Base-by-base conservation (phyloP, 2,113 vertebrate species). In the Lepus europaeus region DNA sequence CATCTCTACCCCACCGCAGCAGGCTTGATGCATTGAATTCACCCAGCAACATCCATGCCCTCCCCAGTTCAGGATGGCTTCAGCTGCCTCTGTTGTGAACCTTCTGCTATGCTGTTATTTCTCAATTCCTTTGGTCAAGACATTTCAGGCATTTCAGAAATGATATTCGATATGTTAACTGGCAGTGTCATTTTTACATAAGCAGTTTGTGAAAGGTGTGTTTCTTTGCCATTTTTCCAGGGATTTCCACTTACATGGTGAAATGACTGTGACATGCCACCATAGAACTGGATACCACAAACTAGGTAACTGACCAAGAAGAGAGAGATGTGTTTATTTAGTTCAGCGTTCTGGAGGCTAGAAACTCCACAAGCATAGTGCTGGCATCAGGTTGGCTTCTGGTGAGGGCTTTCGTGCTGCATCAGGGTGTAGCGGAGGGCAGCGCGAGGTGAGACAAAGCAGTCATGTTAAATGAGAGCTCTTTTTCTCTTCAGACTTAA, bases 101-200 rank as follows among this genome's bases (percentile, higher is more conserved):
- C 10, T 14, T 51, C 23, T 27, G 68, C 29, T 45, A 4, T 13
- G 20, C 9, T 53, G 9, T 89, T 39, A 22, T 14, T 94, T 68
- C 16, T 89, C 78, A 56, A 3, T 16, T n/a, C 51, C 22, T 78
- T 31, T 70, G 29, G 14, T 25, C 13, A 11, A 77, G 64, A 53
- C 33, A 59, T 49, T 87, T 78, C 19, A 36, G 53, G 78, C 87
- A 53, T 85, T 91, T 94, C 17, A 73, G 25, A 92, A 95, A 93
- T 68, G 9, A 12, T 63, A 59, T 74, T 69, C 33, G 25, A 33
- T 88, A 39, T 31, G 33, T 69, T 93, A 61, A 83, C 27, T 53
- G 76, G 29, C 20, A 17, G 39, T 77, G 25, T 49, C 27, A 6
- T 51, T 91, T 86, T 82, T 79, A 49, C 92, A 70, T 29, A 53